These are phyloP conservation scores for Plecturocebus donacophilus DNA, from an alignment of 2,113 vertebrate species.

Conservation along the genomic window DNA sequence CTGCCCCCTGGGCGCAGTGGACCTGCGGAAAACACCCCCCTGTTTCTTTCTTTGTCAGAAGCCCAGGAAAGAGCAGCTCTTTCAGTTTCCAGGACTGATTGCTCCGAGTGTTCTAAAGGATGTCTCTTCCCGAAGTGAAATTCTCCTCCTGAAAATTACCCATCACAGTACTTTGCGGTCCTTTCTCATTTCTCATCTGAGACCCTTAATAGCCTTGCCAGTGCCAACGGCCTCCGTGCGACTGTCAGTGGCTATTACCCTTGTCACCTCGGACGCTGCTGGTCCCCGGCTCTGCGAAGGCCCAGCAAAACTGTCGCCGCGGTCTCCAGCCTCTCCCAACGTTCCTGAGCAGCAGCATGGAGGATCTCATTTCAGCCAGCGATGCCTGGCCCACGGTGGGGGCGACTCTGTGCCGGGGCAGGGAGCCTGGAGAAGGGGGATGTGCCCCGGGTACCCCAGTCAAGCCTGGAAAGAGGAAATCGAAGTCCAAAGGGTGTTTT, in stretches of 20 bases:
- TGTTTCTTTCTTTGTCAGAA: neutral
- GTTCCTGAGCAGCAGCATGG: rapidly evolving
- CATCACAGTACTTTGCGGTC: rapidly evolving
- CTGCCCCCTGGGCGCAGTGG: rapidly evolving
- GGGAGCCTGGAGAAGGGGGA: neutral
- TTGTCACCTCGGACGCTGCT: rapidly evolving
- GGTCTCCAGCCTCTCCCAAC: rapidly evolving
- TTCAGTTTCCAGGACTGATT: rapidly evolving
- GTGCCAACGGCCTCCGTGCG: neutral
- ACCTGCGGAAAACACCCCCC: rapidly evolving
- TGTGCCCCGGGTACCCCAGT: rapidly evolving
- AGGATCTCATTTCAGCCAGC: neutral
- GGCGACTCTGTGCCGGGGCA: too few species aligned
- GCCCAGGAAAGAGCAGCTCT: rapidly evolving
- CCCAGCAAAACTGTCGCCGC: rapidly evolving
- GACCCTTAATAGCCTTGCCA: neutral
- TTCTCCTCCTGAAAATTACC: neutral
- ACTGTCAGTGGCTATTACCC: neutral
- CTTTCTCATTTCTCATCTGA: neutral
- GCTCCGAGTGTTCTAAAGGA: neutral
- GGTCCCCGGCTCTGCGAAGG: neutral
- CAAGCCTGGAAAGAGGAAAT: too few species aligned
- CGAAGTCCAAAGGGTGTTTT: too few species aligned
- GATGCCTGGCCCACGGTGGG: too few species aligned
- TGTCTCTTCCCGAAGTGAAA: too few species aligned